Evolutionary conservation across 2,797 vertebrate genomes (phyloP), one percentile per base, ranked within the genome.

Genomic region (Hozukius guyotensis): DNA sequence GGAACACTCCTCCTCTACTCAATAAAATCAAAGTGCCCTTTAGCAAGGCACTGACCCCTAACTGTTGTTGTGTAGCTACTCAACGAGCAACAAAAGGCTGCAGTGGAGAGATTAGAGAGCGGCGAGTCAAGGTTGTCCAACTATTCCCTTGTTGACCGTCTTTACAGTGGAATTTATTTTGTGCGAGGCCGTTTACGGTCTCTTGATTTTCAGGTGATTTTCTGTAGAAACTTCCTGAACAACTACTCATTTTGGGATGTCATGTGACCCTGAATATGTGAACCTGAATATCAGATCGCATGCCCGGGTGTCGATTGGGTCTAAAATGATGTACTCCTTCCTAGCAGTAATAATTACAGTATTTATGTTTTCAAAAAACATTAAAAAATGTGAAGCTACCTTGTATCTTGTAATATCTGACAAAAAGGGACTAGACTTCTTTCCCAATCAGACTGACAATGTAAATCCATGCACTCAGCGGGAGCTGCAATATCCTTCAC

Each of bases 11-110:
- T 72, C 70, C 27, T 74, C 46, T 63, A n/a, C 57, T 55, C 46
- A 70, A 57, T 77, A 14, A 62, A 36, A 22, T 66, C 25, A 61
- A 59, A 65, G 75, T 36, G 53, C 36, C 46, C 29, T 80, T 75
- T 61, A 75, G 66, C 75, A 77, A 67, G 42, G 59, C 62, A 61
- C 42, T 63, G 79, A 86, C 56, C 79, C 46, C 24, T 38, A 49
- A 77, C 63, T 36, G 77, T 27, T 80, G 69, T 32, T 11, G 5
- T 81, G 46, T 59, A 72, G 53, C 42, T 64, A 6, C 70, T 71
- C 24, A 6, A 25, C 4, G 31, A 29, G 60, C 56, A 56, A 49
- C 49, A 53, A 56, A 67, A 72, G 36, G 65, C 24, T 59, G 32
- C 32, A 69, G 62, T 7, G 60, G 63, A 55, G 56, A 56, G 24